Percentiles rank a stretch among this genome's conserved stretches.
These are phyloP conservation scores for Microplitis demolitor DNA, from an alignment of 1,140 invertebrate genomes.

Conservation along the genomic window DNA sequence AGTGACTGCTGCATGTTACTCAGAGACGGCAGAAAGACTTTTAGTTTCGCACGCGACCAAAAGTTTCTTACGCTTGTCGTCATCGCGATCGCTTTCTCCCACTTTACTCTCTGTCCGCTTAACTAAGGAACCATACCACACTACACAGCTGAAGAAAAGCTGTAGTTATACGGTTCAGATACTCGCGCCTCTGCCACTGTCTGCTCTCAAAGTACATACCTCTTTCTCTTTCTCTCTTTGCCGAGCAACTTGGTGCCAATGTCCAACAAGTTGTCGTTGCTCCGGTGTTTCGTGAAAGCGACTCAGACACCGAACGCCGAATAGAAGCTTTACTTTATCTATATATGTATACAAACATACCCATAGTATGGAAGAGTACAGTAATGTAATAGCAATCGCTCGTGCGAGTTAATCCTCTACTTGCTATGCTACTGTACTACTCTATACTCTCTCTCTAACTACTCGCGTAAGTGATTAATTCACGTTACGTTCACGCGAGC, in stretches of 20 bases:
- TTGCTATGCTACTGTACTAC: neutral
- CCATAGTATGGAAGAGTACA: neutral
- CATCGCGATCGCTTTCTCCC: slow-evolving; percentile 15
- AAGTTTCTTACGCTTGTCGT: slow-evolving; percentile 16
- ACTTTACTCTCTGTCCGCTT: slow-evolving; percentile 17
- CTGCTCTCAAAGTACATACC: neutral
- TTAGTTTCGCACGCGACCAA: slow-evolving; percentile 22
- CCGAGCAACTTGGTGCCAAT: slow-evolving; percentile 27
- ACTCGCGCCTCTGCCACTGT: too few relatives aligned
- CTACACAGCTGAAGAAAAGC: neutral
- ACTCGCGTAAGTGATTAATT: slow-evolving; percentile 19
- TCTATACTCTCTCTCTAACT: neutral
- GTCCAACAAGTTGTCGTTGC: slow-evolving; percentile 40
- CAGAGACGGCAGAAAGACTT: neutral
- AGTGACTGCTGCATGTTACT: neutral
- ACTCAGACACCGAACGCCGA: neutral
- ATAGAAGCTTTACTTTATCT: neutral
- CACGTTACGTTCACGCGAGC: neutral
- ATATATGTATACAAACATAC: neutral
- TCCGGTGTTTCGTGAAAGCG: slow-evolving; percentile 23
- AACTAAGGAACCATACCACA: neutral
- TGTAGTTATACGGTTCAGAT: too few relatives aligned
- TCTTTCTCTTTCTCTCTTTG: slow-evolving; percentile 10
- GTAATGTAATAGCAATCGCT: neutral
- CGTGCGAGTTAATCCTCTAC: slow-evolving; percentile 13